These are phyloP conservation scores for Stenoptilia bipunctidactyla DNA, from an alignment of 2,888 invertebrate species.

Conservation along the genomic window DNA sequence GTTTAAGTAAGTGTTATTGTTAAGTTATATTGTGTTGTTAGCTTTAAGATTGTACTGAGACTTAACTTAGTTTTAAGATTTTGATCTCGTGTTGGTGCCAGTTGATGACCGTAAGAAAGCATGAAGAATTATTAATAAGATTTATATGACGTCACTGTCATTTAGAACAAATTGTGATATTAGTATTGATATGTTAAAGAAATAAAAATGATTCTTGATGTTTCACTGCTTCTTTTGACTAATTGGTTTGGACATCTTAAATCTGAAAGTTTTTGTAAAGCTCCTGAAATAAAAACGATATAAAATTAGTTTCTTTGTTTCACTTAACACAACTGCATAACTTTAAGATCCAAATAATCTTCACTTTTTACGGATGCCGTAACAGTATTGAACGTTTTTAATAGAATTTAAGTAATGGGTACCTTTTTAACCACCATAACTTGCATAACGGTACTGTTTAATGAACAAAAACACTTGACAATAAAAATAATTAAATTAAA, in stretches of 20 bases:
- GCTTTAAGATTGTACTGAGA: constrained; percentile 43
- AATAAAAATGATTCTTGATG: constrained; percentile 68
- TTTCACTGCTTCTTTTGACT: constrained; percentile 37
- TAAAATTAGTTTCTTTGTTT: not conserved
- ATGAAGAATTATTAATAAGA: constrained; percentile 67
- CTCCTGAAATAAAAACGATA: constrained; percentile 53
- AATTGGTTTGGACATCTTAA: constrained; percentile 64
- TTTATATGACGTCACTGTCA: constrained; percentile 68
- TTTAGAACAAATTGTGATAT: constrained; percentile 68
- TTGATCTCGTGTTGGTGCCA: constrained; percentile 65
- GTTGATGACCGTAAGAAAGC: constrained; percentile 60
- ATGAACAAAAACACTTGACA: no score
- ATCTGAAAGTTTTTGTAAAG: constrained; percentile 63
- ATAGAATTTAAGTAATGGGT: no score
- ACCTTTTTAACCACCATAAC: no score
- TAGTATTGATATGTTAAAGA: constrained; percentile 16
- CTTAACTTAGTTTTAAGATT: constrained; percentile 52
- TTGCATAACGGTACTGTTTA: no score
- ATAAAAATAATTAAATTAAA: no score
- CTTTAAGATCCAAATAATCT: no score
- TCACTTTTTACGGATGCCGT: no score
- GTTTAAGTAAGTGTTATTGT: constrained; percentile 38
- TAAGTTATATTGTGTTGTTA: constrained; percentile 55
- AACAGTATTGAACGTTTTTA: no score
- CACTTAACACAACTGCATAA: no score